Base-by-base conservation (phyloP, 1,140 invertebrate genomes). In the Zelostemma sp. region DNA sequence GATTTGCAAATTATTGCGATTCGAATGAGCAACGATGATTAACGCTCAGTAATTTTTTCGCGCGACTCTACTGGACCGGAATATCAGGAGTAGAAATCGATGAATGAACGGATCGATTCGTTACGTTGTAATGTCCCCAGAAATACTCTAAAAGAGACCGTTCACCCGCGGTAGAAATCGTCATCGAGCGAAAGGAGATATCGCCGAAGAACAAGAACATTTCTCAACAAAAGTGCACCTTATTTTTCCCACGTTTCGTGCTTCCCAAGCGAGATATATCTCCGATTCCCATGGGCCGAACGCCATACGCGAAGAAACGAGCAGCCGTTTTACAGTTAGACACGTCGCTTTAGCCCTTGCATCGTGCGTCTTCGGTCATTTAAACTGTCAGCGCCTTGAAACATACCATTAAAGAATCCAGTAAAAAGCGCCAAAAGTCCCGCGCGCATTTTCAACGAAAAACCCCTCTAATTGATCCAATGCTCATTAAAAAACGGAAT, bases 201-300 rank as follows among this genome's bases (percentile, higher is more conserved):
- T 47, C 18, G 41, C 8, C 46, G 41, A 38, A 48, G 14, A 62
- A 49, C 19, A 21, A 14, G 50, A 63, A 33, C 51, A 19, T 28
- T 49, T 31, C 47, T 14, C 15, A 33, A 25, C 45, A 47, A 9
- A 45, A 63, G 48, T 31, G 18, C 31, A 28, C 46, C 31, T 58
- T 43, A 59, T 65, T 65, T 65, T 65, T 65, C 55, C 58, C 62
- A 49, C 62, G 54, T 49, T 64, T 57, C 47, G 48, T 11, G 38
- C 46, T 63, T 63, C 60, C 35, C 53, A 18, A 40, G 18, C 12
- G 41, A 40, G 45, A 47, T 46, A 6, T 45, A 60, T 53, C 57
- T 16, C 25, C 18, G 48, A 62, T 54, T 62, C 59, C 51, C 59
- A 55, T 35, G 19, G 59, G 41, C 41, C 40, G 21, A 31, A 46